Percentiles rank a stretch among this genome's conserved stretches.
Evolutionary conservation across 2,888 invertebrate species (phyloP).

Genomic region (Ditula angustiorana): DNA sequence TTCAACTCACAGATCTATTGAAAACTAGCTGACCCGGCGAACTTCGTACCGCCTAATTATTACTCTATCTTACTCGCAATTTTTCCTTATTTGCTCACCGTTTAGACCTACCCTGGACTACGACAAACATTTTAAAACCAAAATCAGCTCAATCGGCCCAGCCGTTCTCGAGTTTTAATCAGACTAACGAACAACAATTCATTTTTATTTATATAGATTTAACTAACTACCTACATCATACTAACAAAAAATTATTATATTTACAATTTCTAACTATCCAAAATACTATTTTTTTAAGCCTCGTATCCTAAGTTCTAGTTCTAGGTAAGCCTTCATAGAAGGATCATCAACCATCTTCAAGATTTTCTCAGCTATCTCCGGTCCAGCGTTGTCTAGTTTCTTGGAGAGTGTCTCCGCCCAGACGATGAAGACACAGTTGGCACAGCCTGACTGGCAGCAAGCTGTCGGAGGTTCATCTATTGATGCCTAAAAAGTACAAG

Average conservation of each 20-base stretch:
- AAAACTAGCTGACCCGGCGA: too few relatives aligned
- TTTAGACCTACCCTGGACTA: too few relatives aligned
- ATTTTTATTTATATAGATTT: too few relatives aligned
- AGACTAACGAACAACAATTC: too few relatives aligned
- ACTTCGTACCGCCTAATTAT: too few relatives aligned
- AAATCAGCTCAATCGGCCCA: too few relatives aligned
- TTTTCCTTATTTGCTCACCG: too few relatives aligned
- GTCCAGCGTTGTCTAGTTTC: constrained; percentile 87
- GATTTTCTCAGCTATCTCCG: constrained; percentile 89
- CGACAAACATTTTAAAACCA: too few relatives aligned
- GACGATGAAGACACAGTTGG: constrained; percentile 96
- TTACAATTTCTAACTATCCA: not conserved
- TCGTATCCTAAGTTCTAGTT: constrained; percentile 89
- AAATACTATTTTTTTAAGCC: constrained; percentile 55
- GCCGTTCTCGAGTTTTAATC: too few relatives aligned
- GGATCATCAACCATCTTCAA: constrained; percentile 91
- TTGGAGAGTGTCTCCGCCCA: constrained; percentile 92
- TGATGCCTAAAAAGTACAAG: constrained; percentile 66
- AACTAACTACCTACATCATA: too few relatives aligned
- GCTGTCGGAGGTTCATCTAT: constrained; percentile 90
- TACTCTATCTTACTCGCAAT: too few relatives aligned
- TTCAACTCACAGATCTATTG: too few relatives aligned
- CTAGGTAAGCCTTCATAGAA: constrained; percentile 92
- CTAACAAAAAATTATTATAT: not conserved
- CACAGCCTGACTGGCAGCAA: constrained; percentile 97